Conservation (phyloP, 2,797 vertebrate species). For the Lutjanus argentimaculatus region DNA sequence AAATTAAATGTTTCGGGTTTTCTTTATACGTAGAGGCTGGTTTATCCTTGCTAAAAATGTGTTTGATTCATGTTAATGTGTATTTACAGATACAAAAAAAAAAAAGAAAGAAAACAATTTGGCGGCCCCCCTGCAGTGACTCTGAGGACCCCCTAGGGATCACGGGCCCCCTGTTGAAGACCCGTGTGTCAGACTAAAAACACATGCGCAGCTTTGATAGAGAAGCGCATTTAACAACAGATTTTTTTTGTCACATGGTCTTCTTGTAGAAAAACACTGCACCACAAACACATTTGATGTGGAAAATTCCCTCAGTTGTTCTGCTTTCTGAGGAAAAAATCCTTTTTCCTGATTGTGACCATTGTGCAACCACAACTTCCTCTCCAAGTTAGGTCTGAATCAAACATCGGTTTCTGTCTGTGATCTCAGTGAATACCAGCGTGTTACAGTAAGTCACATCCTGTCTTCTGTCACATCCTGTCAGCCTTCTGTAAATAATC, state of each 20-base stretch:
- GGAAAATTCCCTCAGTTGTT: slow-evolving; percentile 3
- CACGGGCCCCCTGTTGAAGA: too few species aligned
- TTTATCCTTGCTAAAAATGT: too few species aligned
- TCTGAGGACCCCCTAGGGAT: too few species aligned
- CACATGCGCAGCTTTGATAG: neutral
- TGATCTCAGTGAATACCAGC: slow-evolving; percentile 11
- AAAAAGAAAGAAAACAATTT: too few species aligned
- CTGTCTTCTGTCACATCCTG: slow-evolving; percentile 56
- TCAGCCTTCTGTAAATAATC: slow-evolving; percentile 48
- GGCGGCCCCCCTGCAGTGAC: too few species aligned
- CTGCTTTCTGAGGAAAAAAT: slow-evolving; percentile 7
- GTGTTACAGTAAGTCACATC: slow-evolving; percentile 33
- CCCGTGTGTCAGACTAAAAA: neutral
- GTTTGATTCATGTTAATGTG: too few species aligned
- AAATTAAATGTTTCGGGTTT: too few species aligned
- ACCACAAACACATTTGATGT: neutral
- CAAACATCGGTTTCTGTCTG: slow-evolving; percentile 19
- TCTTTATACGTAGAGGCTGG: too few species aligned
- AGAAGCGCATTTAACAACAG: slow-evolving; percentile 4
- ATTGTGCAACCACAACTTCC: slow-evolving; percentile 19
- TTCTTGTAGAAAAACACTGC: neutral
- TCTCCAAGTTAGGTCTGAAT: slow-evolving; percentile 30
- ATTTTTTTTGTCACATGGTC: neutral
- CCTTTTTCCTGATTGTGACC: neutral
- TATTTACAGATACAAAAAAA: too few species aligned